Evolutionary conservation across 1,140 invertebrate genomes (phyloP).

Genomic region (Eriosoma lanigerum): DNA sequence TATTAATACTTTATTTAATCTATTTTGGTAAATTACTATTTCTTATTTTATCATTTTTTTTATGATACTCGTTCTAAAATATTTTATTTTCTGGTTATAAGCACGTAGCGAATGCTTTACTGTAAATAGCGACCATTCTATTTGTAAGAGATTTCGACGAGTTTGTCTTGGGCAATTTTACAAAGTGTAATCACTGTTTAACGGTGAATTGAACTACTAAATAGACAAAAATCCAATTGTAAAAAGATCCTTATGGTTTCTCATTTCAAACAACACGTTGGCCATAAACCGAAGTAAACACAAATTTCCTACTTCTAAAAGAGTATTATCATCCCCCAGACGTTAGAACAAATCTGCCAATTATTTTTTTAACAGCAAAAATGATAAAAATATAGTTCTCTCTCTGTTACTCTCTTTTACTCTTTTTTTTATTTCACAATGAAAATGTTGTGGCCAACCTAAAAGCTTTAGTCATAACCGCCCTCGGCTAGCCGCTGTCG

Average conservation of each 20-base stretch:
- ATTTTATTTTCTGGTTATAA: background rate
- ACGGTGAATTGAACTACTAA: slow-evolving; percentile 37
- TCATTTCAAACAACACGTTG: slow-evolving; percentile 13
- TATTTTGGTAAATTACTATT: no score
- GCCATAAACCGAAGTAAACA: slow-evolving; percentile 21
- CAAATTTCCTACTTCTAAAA: background rate
- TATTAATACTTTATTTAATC: no score
- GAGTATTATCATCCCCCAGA: background rate
- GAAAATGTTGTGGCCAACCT: slow-evolving; percentile 11
- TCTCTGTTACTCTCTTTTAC: background rate
- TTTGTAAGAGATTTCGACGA: slow-evolving; percentile 5
- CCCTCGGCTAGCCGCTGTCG: slow-evolving; percentile 7
- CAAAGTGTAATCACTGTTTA: slow-evolving; percentile 16
- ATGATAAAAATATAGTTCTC: slow-evolving; percentile 17
- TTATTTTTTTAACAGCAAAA: slow-evolving; percentile 13
- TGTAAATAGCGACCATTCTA: background rate
- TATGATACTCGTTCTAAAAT: background rate
- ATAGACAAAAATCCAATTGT: slow-evolving; percentile 31
- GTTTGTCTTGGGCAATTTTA: background rate
- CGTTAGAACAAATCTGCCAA: background rate
- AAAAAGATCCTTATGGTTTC: background rate
- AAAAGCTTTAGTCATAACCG: slow-evolving; percentile 31
- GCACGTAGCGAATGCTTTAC: background rate
- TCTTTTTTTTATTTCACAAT: slow-evolving; percentile 2
- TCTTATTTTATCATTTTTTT: no score